A percentile compares a stretch with the other conserved stretches of the same genome.
Evolutionary conservation across 2,797 vertebrate genomes (phyloP).

Genomic region (Taeniopygia guttata): DNA sequence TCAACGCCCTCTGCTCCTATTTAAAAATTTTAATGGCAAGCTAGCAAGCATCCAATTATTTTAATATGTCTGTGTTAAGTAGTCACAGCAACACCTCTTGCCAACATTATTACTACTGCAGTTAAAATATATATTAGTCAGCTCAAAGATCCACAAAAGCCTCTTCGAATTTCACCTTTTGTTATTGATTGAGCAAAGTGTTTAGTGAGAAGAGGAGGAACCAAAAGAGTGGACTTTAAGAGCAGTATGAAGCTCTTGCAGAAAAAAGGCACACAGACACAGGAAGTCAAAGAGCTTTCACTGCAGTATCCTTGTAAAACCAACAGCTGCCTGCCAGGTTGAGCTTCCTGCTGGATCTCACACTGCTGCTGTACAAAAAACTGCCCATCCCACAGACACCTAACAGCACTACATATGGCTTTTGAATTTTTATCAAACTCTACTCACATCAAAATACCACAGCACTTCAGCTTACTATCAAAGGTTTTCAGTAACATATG

Average conservation of each 20-base stretch:
- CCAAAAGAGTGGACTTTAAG: neutral
- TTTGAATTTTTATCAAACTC: neutral
- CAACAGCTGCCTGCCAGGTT: neutral
- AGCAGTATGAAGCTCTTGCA: neutral
- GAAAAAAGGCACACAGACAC: neutral
- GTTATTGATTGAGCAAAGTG: neutral
- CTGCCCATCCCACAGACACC: neutral
- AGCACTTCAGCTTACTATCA: neutral
- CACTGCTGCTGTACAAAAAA: neutral
- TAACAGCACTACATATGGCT: neutral
- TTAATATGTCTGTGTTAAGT: neutral
- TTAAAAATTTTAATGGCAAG: neutral
- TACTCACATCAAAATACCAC: neutral
- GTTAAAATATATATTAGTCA: neutral
- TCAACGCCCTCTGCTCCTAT: neutral
- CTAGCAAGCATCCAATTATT: constrained; percentile 16
- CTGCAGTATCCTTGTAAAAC: neutral
- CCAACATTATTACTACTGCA: neutral
- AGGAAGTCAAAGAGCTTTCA: neutral
- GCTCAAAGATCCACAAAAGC: neutral
- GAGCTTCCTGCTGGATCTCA: neutral
- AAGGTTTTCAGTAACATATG: neutral
- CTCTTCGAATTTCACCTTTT: neutral
- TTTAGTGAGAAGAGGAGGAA: neutral
- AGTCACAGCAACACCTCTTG: neutral